Conservation (phyloP, 1,140 invertebrate species). For the Chymomyza costata region DNA sequence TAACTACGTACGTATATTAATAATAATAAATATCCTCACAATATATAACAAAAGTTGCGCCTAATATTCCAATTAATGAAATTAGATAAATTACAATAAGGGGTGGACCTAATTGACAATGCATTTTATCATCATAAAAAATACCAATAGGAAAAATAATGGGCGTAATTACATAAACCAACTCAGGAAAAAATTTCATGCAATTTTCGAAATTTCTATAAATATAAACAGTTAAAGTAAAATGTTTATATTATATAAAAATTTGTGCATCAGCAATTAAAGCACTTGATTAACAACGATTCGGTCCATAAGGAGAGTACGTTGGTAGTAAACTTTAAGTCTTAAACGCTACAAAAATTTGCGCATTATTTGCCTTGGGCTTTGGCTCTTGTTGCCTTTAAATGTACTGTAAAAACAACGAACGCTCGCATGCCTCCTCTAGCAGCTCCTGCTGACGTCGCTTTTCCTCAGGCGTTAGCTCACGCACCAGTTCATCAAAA, state of each 20-base stretch:
- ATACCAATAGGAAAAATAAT: too few relatives aligned
- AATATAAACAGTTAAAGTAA: too few relatives aligned
- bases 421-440: constrained; percentile 68
- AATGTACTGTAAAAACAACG: constrained; percentile 53
- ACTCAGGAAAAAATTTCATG: too few relatives aligned
- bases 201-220: too few relatives aligned
- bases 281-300: constrained; percentile 42
- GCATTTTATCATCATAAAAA: too few relatives aligned
- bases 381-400: constrained; percentile 36
- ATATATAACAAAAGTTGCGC: too few relatives aligned
- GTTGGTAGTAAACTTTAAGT: constrained; percentile 65
- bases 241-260: constrained; percentile 19
- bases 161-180: too few relatives aligned
- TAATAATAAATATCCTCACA: too few relatives aligned
- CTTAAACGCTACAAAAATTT: constrained; percentile 57
- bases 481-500: constrained; percentile 58
- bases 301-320: constrained; percentile 7
- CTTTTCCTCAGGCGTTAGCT: constrained; percentile 60
- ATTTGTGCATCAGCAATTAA: constrained; percentile 57
- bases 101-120: too few relatives aligned
- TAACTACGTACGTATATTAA: too few relatives aligned
- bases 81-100: too few relatives aligned
- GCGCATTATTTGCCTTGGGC: constrained; percentile 43
- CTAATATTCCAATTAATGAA: too few relatives aligned
- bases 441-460: constrained; percentile 46